phyloP scores from a whole-genome alignment of 2,888 invertebrate genomes.

The Troides aeacus region DNA sequence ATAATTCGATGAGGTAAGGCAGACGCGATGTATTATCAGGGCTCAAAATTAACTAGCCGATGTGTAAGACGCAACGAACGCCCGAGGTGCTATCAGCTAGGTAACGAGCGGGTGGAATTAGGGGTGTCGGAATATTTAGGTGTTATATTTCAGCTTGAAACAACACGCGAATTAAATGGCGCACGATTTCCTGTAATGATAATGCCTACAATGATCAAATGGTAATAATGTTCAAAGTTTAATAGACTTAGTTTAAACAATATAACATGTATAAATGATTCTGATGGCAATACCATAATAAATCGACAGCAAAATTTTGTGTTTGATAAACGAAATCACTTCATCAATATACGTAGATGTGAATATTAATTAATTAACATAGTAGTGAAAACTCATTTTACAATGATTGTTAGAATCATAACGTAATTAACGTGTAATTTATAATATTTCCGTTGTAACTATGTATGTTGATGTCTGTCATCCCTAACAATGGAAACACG shows the following conservation, averaged over 20 bases:
- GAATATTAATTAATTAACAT: no score
- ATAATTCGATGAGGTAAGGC: conserved; percentile 53
- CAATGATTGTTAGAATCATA: no score
- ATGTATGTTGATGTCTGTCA: conserved; percentile 6
- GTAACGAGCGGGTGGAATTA: conserved; percentile 53
- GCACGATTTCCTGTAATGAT: not conserved
- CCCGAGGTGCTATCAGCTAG: conserved; percentile 70
- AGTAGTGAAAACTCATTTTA: no score
- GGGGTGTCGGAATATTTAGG: conserved; percentile 44
- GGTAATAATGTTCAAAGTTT: not conserved
- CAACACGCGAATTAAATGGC: conserved; percentile 15
- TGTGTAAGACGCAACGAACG: conserved; percentile 70
- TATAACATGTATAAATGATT: no score
- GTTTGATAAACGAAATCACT: no score
- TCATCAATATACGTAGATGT: no score
- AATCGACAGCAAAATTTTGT: no score
- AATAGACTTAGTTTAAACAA: no score
- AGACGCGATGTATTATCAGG: conserved; percentile 59
- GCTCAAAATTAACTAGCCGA: conserved; percentile 58
- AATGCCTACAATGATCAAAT: not conserved
- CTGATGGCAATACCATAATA: no score
- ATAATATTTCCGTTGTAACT: not conserved
- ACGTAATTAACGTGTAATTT: not conserved
- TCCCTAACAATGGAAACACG: conserved; percentile 51
- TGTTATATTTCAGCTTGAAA: conserved; percentile 27